Conservation (phyloP, 2,113 vertebrate species). For the Hippocampus zosterae region DNA sequence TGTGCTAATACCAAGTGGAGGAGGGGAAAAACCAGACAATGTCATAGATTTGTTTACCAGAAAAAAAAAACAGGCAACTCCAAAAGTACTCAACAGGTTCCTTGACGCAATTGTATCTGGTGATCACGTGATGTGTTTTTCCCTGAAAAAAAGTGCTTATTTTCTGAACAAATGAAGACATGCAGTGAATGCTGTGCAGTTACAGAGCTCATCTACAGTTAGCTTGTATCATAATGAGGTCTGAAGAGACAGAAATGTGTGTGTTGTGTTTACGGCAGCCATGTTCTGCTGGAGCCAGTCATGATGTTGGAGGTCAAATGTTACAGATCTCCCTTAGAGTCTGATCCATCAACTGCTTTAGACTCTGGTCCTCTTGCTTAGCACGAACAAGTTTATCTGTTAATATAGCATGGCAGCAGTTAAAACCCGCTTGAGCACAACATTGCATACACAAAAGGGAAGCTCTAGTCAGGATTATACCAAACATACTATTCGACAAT, state of each 20-base stretch:
- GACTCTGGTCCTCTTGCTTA: constrained; percentile 57
- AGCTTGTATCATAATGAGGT: constrained; percentile 23
- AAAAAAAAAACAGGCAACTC: constrained; percentile 36
- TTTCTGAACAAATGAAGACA: constrained; percentile 36
- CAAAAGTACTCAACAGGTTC: constrained; percentile 48
- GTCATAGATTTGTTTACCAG: constrained; percentile 18
- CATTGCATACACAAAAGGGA: constrained; percentile 21
- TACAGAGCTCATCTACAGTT: constrained; percentile 27
- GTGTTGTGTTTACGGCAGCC: constrained; percentile 21
- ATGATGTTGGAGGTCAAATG: constrained; percentile 51
- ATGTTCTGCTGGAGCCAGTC: constrained; percentile 24
- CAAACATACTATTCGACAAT: neutral
- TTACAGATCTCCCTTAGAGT: constrained; percentile 63
- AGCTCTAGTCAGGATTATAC: constrained; percentile 6
- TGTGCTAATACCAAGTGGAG: constrained; percentile 18
- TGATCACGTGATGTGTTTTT: constrained; percentile 30
- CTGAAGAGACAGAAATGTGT: constrained; percentile 4
- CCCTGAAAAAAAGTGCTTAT: constrained; percentile 54
- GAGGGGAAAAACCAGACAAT: constrained; percentile 2
- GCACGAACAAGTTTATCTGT: constrained; percentile 63
- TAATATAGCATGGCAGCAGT: constrained; percentile 56
- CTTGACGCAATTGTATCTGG: constrained; percentile 41
- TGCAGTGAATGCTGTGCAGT: constrained; percentile 27
- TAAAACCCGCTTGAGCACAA: constrained; percentile 22
- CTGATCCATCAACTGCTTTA: constrained; percentile 64